phyloP scores from a whole-genome alignment of 2,113 vertebrate genomes.

The Phodopus roborovskii region DNA sequence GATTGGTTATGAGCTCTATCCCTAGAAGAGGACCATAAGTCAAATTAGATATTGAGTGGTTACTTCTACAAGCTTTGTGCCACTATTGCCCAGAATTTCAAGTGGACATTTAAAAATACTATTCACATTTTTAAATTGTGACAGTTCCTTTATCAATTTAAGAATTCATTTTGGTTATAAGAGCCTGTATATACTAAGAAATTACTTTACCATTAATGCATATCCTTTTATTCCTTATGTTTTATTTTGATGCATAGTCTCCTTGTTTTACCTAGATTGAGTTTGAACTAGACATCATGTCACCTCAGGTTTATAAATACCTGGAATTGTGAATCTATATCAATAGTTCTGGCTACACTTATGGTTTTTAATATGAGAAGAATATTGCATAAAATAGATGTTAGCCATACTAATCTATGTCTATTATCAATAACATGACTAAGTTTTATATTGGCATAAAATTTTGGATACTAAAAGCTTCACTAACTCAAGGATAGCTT shows the following conservation, averaged over 20 bases:
- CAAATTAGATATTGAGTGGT: neutral
- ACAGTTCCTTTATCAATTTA: neutral
- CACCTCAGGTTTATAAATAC: neutral
- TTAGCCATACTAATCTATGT: neutral
- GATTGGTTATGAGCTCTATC: neutral
- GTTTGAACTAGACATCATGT: neutral
- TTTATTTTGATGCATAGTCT: neutral
- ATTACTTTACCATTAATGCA: neutral
- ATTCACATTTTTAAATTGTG: neutral
- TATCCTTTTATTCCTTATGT: neutral
- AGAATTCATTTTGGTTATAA: neutral
- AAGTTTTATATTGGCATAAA: neutral
- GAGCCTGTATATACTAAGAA: neutral
- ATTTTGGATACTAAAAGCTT: too few species aligned
- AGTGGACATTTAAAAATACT: neutral
- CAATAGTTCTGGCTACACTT: neutral
- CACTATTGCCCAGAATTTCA: neutral
- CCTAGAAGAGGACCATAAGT: neutral
- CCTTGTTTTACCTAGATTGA: neutral
- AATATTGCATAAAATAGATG: neutral
- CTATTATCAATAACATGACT: neutral
- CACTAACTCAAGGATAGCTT: neutral
- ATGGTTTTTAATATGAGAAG: neutral
- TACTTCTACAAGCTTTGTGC: neutral
- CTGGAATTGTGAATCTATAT: neutral